phyloP scores from a whole-genome alignment of 1,140 invertebrate genomes.

The Hydropsyche tenuis region DNA sequence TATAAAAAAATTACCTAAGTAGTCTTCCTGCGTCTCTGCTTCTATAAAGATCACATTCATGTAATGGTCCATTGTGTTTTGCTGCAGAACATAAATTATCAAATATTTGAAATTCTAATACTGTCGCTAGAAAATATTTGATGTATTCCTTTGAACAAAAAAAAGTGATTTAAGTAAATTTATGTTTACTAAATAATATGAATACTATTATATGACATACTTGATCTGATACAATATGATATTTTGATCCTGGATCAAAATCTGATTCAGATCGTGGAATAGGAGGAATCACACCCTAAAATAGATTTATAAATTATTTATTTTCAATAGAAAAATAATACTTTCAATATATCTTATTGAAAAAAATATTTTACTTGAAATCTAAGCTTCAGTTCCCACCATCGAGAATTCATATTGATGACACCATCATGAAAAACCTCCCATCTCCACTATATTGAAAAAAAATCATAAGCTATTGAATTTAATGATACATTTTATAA shows the following conservation, averaged over 20 bases:
- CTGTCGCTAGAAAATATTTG: slow-evolving; percentile 84
- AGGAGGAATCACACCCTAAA: slow-evolving; percentile 75
- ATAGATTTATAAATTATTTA: slow-evolving; percentile 30
- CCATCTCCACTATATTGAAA: slow-evolving; percentile 71
- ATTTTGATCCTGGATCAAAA: slow-evolving; percentile 83
- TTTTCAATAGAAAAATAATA: slow-evolving; percentile 1
- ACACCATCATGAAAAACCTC: slow-evolving; percentile 77
- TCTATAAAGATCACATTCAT: slow-evolving; percentile 83
- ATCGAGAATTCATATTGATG: slow-evolving; percentile 76
- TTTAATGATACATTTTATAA: background rate
- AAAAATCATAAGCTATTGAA: background rate
- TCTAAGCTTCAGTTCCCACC: slow-evolving; percentile 79
- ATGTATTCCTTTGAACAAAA: slow-evolving; percentile 62
- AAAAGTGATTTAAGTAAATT: background rate
- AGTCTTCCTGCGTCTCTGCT: slow-evolving; percentile 76
- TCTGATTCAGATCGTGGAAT: slow-evolving; percentile 72
- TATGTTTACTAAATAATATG: background rate
- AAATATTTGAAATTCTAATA: slow-evolving; percentile 89
- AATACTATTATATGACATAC: slow-evolving; percentile 48
- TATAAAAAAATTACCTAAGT: slow-evolving; percentile 63
- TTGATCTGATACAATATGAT: slow-evolving; percentile 80
- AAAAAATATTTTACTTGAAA: slow-evolving; percentile 60
- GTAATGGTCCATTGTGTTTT: slow-evolving; percentile 75
- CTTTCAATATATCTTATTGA: too few species aligned
- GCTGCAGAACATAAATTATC: slow-evolving; percentile 78